Percentiles rank a stretch among this genome's conserved stretches.
Conservation (phyloP, 2,797 vertebrate species). For the Lemur catta region DNA sequence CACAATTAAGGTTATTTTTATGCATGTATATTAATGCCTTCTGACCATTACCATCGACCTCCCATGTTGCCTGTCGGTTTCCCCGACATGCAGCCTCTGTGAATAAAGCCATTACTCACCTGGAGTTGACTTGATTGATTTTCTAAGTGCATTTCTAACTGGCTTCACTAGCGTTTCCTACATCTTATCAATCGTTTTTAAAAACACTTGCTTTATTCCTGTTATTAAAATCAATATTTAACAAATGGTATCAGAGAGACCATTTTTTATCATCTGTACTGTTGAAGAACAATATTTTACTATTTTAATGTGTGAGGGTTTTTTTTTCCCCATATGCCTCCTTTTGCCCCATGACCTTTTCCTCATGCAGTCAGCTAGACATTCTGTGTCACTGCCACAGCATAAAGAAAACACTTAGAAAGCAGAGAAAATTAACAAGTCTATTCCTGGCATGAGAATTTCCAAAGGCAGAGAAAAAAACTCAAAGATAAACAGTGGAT, state of each 20-base stretch:
- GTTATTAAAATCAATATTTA: neutral
- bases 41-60: neutral
- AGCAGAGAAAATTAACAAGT: neutral
- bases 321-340: neutral
- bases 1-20: neutral
- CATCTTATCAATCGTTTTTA: neutral
- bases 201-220: neutral
- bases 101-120: neutral
- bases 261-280: neutral
- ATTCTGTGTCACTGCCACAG: neutral
- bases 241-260: neutral
- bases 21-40: neutral
- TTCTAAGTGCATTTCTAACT: neutral
- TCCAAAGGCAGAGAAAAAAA: neutral
- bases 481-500: neutral
- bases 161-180: neutral
- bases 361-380: neutral
- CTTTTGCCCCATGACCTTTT: neutral
- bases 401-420: neutral
- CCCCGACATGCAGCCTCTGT: neutral
- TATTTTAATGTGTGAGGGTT: neutral
- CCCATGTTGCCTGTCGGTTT: neutral
- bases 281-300: neutral
- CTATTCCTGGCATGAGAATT: neutral
- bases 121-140: neutral